A percentile compares a stretch with the other conserved stretches of the same genome.
Conservation (phyloP, 2,113 vertebrate species). For the Perca flavescens region DNA sequence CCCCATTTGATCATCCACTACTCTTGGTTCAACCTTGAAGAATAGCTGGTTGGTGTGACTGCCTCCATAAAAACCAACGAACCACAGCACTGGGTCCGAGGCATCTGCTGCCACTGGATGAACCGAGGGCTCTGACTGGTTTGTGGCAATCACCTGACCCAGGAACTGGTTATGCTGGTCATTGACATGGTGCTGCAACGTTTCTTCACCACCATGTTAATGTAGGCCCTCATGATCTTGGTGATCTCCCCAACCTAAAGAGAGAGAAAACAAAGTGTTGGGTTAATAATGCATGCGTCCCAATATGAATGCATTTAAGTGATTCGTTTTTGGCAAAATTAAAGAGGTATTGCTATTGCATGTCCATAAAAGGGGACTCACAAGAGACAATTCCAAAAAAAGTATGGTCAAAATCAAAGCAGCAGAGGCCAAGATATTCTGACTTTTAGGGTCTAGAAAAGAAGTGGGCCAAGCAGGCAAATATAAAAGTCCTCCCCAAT, state of each 20-base stretch:
- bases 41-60: constrained; percentile 45
- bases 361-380: not conserved
- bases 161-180: constrained; percentile 85
- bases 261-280: constrained; percentile 38
- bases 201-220: constrained; percentile 95
- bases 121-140: constrained; percentile 46
- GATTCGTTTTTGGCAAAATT: not conserved
- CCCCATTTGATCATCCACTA: not conserved
- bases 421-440: not conserved
- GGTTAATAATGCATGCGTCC: not conserved
- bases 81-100: constrained; percentile 6
- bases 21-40: constrained; percentile 17
- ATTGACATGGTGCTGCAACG: constrained; percentile 92
- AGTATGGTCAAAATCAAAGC: not conserved
- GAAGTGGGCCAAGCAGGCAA: not conserved
- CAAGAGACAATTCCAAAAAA: not conserved
- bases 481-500: not conserved
- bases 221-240: constrained; percentile 96
- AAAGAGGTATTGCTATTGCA: not conserved
- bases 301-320: not conserved
- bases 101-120: constrained; percentile 32
- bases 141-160: constrained; percentile 87
- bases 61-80: constrained; percentile 49
- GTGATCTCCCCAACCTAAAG: constrained; percentile 91
- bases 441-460: not conserved